These are phyloP conservation scores for Pardalotus punctatus DNA, from an alignment of 2,113 vertebrate genomes.

Conservation along the genomic window DNA sequence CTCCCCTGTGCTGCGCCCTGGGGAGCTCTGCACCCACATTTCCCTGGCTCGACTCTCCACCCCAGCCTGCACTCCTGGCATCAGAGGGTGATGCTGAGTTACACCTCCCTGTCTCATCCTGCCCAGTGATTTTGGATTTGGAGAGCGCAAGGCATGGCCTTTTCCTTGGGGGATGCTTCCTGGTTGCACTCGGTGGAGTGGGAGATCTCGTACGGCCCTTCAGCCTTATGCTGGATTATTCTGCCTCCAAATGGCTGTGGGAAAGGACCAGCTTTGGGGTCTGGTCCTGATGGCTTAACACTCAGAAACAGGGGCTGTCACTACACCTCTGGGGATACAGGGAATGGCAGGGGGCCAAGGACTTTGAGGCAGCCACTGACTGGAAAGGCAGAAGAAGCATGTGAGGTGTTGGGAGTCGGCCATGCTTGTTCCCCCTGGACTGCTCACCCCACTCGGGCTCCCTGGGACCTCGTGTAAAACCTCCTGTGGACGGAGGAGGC, in stretches of 20 bases:
- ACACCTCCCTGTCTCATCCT: background rate
- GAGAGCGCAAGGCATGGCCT: background rate
- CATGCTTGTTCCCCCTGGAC: background rate
- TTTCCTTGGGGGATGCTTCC: background rate
- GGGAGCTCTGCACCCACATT: background rate
- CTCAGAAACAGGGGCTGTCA: background rate
- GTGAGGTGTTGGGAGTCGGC: slow-evolving; percentile 22
- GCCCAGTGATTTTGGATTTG: background rate
- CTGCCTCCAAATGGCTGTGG: background rate
- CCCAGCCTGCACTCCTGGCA: background rate
- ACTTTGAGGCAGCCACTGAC: background rate
- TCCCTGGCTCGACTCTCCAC: fast-evolving
- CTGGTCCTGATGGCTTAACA: slow-evolving; percentile 1
- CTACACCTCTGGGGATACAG: background rate
- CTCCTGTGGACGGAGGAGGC: background rate
- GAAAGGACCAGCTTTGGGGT: background rate
- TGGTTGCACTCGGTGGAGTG: fast-evolving
- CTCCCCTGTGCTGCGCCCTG: background rate
- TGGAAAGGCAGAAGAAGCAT: slow-evolving; percentile 47
- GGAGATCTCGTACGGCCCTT: background rate
- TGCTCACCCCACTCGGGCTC: background rate
- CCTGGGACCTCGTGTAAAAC: background rate
- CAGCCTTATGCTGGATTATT: background rate
- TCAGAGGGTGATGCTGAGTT: background rate
- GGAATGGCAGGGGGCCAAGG: background rate